phyloP scores from a whole-genome alignment of 2,113 vertebrate species.

The Dasyprocta punctata region DNA sequence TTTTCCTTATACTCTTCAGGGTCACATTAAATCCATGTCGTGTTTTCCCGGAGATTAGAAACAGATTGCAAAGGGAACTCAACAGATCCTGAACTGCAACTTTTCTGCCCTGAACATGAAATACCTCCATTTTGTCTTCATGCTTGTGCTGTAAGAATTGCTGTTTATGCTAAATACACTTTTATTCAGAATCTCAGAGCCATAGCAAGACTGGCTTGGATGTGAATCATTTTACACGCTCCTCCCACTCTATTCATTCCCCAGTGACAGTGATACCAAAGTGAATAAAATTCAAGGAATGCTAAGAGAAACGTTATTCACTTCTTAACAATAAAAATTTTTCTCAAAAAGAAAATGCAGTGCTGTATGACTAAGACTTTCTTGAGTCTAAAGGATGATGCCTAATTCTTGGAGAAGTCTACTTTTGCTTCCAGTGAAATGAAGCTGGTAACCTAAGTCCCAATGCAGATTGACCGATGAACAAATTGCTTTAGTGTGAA shows the following conservation, averaged over 20 bases:
- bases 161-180: conserved; percentile 69
- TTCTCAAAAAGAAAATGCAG: conserved; percentile 25
- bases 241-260: neutral
- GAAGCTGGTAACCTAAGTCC: conserved; percentile 63
- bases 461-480: conserved; percentile 70
- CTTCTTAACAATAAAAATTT: conserved; percentile 34
- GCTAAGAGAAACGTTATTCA: neutral
- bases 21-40: conserved; percentile 81
- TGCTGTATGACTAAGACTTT: neutral
- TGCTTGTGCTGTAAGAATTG: conserved; percentile 57
- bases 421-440: conserved; percentile 33
- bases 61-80: conserved; percentile 63
- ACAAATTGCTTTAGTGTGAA: conserved; percentile 71
- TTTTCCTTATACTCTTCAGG: conserved; percentile 80
- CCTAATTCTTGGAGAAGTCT: neutral
- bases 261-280: neutral
- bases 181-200: conserved; percentile 63
- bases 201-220: conserved; percentile 47
- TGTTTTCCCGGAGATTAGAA: conserved; percentile 77
- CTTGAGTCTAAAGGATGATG: neutral
- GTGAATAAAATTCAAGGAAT: neutral
- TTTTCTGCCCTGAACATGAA: conserved; percentile 48
- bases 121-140: conserved; percentile 64
- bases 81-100: conserved; percentile 66
- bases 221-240: conserved; percentile 54